These are phyloP conservation scores for Andrena bucephala DNA, from an alignment of 2,888 invertebrate genomes.

Conservation along the genomic window DNA sequence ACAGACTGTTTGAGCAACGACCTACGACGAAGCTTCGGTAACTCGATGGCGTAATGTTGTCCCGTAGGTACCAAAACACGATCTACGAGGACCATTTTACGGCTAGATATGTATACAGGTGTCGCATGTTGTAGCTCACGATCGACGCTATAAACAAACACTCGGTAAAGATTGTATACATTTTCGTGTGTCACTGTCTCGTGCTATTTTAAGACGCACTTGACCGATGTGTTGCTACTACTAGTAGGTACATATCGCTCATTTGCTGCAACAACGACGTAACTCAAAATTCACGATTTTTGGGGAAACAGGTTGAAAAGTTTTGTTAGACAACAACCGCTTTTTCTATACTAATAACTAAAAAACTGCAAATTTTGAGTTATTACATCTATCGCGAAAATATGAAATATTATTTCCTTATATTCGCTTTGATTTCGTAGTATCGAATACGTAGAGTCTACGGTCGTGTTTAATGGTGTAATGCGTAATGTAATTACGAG, in stretches of 20 bases:
- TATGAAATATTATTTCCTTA: not conserved
- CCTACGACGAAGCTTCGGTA: constrained; percentile 50
- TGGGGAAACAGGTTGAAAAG: no score
- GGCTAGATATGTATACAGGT: not conserved
- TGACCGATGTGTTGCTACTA: not conserved
- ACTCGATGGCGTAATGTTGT: constrained; percentile 62
- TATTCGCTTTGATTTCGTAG: not conserved
- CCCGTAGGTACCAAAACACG: constrained; percentile 48
- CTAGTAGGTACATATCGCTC: no score
- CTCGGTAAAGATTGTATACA: not conserved
- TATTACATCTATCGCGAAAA: not conserved
- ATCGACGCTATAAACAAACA: not conserved
- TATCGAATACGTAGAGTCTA: not conserved
- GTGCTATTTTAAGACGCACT: not conserved
- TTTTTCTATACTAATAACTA: no score
- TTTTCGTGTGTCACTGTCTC: not conserved
- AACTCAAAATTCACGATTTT: no score
- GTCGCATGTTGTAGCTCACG: not conserved
- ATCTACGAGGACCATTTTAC: not conserved
- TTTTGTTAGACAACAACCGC: no score
- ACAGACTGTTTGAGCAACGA: constrained; percentile 70
- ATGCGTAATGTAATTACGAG: constrained; percentile 40
- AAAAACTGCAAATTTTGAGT: no score
- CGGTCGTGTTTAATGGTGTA: constrained; percentile 2
- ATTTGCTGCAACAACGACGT: no score